Base-by-base conservation (phyloP, 2,888 invertebrate species). In the Harpalus rubripes region DNA sequence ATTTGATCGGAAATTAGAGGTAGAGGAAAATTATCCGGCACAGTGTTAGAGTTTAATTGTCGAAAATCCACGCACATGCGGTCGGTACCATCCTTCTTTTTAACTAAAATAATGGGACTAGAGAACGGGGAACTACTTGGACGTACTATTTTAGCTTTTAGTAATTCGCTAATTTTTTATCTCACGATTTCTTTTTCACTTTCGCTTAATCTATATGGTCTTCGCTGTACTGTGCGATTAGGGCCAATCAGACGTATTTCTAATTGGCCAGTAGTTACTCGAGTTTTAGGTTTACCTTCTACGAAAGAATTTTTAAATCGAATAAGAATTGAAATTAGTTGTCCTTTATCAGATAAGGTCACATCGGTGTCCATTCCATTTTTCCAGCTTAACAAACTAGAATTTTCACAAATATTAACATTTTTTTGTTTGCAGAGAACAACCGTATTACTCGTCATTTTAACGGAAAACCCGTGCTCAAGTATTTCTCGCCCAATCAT, bases 81-180 rank as follows among this genome's bases (percentile, higher is more conserved):
- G 44, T 22, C 22, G 8, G 18, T 16, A 18, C 52, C 76, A 76
- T 76, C 76, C 44, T 76, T 76, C 22, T 76, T 76, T 72, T 72
- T 58, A 7, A 65, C 65, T 22, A 22, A 65, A 65, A 65, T 65
- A 7, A 65, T 65, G 8, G 65, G 32, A 8, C 65, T 65, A 12
- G 65, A 44, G 12, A 76, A 76, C 10, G 76, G 76, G n/a, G 76
- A 76, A 76, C 52, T 52, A 52, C 76, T 76, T 12, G 52, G 72
- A 18, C 72, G 7, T n/a, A 72, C 39, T 15, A 72, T 72, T 15
- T 58, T 58, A 0, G 79, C 79, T 15, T 79, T 3, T 58, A 79
- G 6, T 15, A 79, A 39, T 80, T 80, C 61, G 7, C n/a, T 15
- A 59, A 79, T 58, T 32, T 79, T 79, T n/a, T 1, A n/a, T 32